A percentile compares a stretch with the other conserved stretches of the same genome.
Conservation (phyloP, 2,888 invertebrate species). For the Oscheius myriophilus region DNA sequence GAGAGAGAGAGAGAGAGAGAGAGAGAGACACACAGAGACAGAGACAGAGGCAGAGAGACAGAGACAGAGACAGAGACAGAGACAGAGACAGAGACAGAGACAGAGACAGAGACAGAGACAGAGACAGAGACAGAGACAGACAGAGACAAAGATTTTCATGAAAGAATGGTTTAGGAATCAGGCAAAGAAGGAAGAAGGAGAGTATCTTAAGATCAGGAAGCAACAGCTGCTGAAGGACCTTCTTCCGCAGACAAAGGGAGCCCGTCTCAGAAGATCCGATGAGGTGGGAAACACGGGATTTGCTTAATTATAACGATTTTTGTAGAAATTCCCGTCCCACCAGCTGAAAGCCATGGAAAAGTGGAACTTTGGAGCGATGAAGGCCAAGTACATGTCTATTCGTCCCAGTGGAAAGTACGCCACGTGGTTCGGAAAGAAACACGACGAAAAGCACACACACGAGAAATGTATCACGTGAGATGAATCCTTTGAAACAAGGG, state of each 20-base stretch:
- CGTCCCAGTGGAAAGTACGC: conserved; percentile 24
- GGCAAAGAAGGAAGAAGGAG: conserved; percentile 19
- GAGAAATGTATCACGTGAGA: neutral
- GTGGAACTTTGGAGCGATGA: conserved; percentile 20
- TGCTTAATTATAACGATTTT: neutral
- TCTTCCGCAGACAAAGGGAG: conserved; percentile 15
- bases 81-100: neutral
- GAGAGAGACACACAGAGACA: too few species aligned
- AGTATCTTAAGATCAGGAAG: conserved; percentile 11
- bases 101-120: neutral
- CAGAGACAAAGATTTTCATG: conserved; percentile 25
- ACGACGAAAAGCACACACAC: conserved; percentile 12
- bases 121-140: conserved; percentile 15
- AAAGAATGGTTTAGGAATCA: conserved; percentile 3
- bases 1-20: too few species aligned
- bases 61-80: conserved; percentile 16
- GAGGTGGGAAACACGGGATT: neutral
- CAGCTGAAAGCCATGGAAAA: conserved; percentile 10
- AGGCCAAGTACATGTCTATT: conserved; percentile 8
- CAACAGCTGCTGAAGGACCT: conserved; percentile 6
- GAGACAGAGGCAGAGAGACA: too few species aligned
- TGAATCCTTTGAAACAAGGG: neutral
- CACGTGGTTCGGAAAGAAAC: conserved; percentile 19
- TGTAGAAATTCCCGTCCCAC: conserved; percentile 11
- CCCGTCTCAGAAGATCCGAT: conserved; percentile 6